Evolutionary conservation across 1,140 invertebrate species (phyloP).

Genomic region (Lepidotrigona ventralis): DNA sequence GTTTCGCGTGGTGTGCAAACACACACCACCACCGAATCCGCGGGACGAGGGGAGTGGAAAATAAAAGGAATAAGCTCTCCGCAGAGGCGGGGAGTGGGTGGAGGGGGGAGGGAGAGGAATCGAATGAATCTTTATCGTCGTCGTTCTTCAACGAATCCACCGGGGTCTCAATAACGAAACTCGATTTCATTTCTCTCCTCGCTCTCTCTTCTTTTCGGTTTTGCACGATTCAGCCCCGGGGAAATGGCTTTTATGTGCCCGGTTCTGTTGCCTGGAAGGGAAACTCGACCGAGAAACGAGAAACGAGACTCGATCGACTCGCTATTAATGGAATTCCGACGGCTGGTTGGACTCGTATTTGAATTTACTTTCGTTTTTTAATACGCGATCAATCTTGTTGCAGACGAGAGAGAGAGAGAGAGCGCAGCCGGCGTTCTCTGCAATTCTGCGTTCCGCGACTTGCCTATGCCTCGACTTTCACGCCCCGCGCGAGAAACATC

Average conservation of each 20-base stretch:
- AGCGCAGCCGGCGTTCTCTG: constrained; percentile 4
- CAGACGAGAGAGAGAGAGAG: neutral
- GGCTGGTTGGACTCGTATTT: constrained; percentile 18
- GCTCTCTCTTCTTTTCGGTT: constrained; percentile 52
- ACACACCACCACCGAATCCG: constrained; percentile 17
- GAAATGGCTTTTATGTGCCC: constrained; percentile 8
- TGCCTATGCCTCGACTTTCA: constrained; percentile 8
- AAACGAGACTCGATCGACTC: constrained; percentile 27
- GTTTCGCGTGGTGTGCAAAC: constrained; percentile 55
- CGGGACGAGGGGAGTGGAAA: constrained; percentile 5
- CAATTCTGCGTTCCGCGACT: neutral
- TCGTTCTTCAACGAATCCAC: constrained; percentile 46
- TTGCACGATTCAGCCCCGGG: constrained; percentile 23
- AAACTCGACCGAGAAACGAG: neutral
- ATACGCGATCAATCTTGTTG: neutral
- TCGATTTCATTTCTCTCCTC: constrained; percentile 54
- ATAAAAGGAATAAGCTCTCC: constrained; percentile 52
- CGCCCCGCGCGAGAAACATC: neutral
- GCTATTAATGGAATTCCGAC: constrained; percentile 38
- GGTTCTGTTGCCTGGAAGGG: neutral
- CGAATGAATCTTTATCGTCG: constrained; percentile 63
- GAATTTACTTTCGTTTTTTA: constrained; percentile 27
- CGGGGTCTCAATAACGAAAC: constrained; percentile 61
- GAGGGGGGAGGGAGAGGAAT: neutral
- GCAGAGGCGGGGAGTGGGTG: neutral